Percentiles rank a stretch among this genome's conserved stretches.
Evolutionary conservation across 2,797 vertebrate species (phyloP).

Genomic region (Lepidocolaptes lacrymiger): DNA sequence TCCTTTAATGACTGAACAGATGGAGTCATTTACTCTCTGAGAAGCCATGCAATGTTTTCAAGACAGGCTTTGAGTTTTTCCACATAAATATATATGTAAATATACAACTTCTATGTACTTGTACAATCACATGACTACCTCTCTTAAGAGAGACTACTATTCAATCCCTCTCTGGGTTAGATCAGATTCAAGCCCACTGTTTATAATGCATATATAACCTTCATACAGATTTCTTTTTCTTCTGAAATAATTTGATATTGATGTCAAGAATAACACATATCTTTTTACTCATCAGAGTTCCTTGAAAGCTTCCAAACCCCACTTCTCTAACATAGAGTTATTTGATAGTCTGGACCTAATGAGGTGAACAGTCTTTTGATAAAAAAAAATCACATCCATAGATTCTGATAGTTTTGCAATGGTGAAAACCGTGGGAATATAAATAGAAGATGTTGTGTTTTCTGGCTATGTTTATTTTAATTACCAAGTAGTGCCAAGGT

Average conservation of each 20-base stretch:
- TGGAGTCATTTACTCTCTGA: background rate
- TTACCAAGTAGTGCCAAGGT: background rate
- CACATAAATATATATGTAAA: background rate
- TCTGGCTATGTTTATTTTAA: background rate
- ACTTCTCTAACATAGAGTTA: background rate
- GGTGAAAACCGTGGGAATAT: background rate
- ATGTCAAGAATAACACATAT: background rate
- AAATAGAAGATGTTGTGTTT: background rate
- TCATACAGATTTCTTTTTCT: background rate
- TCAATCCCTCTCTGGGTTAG: background rate
- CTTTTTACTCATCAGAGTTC: background rate
- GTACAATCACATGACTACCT: background rate
- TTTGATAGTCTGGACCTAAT: background rate
- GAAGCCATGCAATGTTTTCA: background rate
- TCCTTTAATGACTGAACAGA: background rate
- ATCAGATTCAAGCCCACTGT: background rate
- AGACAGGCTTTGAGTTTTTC: background rate
- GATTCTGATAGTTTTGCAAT: background rate
- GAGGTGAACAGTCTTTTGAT: background rate
- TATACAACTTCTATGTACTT: background rate
- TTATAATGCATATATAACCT: background rate
- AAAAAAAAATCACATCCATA: background rate
- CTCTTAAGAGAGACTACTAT: background rate
- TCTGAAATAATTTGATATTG: constrained; percentile 4
- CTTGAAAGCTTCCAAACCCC: background rate